A percentile compares a stretch with the other conserved stretches of the same genome.
Evolutionary conservation across 2,888 invertebrate genomes (phyloP).

Genomic region (Acleris emargana): DNA sequence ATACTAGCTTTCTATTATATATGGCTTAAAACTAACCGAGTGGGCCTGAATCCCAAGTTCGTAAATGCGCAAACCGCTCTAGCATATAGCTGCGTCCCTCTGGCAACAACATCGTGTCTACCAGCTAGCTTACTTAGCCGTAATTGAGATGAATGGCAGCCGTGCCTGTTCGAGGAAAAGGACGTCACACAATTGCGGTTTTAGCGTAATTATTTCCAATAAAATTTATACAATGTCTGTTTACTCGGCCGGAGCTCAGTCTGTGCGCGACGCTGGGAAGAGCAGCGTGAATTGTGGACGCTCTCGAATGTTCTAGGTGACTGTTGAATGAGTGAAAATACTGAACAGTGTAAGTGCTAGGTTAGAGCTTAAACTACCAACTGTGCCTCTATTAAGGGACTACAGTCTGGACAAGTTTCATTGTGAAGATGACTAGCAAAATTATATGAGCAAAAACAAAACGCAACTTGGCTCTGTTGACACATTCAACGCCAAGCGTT

Average conservation of each 20-base stretch:
- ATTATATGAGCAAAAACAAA: too few species aligned
- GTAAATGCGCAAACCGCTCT: not conserved
- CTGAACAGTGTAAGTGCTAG: conserved; percentile 33
- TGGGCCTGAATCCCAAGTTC: not conserved
- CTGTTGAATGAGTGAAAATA: conserved; percentile 50
- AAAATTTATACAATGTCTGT: conserved; percentile 72
- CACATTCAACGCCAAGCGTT: too few species aligned
- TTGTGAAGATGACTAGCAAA: too few species aligned
- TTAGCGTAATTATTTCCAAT: conserved; percentile 72
- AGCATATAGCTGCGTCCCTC: not conserved
- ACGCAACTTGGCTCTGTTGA: too few species aligned
- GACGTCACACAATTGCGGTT: conserved; percentile 63
- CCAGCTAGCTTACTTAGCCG: conserved; percentile 44
- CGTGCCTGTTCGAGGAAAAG: conserved; percentile 55
- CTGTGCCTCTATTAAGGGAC: not conserved
- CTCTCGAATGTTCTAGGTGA: conserved; percentile 42
- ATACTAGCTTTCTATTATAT: too few species aligned
- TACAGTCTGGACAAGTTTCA: too few species aligned
- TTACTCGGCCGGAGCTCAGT: conserved; percentile 59
- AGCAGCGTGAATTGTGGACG: conserved; percentile 11
- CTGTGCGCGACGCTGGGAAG: conserved; percentile 23
- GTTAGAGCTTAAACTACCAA: not conserved
- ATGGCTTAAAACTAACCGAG: not conserved
- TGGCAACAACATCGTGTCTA: not conserved
- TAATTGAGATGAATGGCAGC: conserved; percentile 67